Evolutionary conservation across 2,888 invertebrate species (phyloP).

Genomic region (Aphrophora alni): DNA sequence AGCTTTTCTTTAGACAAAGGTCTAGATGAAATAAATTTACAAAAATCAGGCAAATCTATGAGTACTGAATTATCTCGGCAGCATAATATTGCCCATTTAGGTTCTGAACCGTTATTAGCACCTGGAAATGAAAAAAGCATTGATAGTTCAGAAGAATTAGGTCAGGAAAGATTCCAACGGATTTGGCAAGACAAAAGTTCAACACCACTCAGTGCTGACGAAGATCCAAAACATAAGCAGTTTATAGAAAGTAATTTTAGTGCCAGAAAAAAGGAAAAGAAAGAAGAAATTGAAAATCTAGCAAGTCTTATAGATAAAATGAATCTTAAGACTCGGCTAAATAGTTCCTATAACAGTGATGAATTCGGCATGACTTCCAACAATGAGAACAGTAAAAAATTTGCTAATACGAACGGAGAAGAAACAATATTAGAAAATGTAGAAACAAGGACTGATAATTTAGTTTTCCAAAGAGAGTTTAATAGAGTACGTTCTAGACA

Average conservation of each 20-base stretch:
- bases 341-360: background rate
- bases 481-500: background rate
- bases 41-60: background rate
- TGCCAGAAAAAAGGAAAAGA: background rate
- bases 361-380: background rate
- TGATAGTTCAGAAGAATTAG: background rate
- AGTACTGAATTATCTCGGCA: background rate
- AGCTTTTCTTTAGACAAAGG: constrained; percentile 46
- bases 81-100: constrained; percentile 9
- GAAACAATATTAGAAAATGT: no score
- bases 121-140: background rate
- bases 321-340: background rate
- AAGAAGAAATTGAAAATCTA: constrained; percentile 13
- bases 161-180: background rate
- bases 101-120: constrained; percentile 11
- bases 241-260: background rate
- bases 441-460: background rate
- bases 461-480: background rate
- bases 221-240: background rate
- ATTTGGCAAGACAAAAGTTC: background rate
- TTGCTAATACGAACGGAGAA: background rate
- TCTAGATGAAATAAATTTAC: constrained; percentile 36
- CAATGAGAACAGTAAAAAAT: background rate
- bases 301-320: constrained; percentile 35
- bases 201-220: background rate